A percentile compares a stretch with the other conserved stretches of the same genome.
These are phyloP conservation scores for Caenorhabditis japonica DNA, from an alignment of 2,888 invertebrate species.

Conservation along the genomic window DNA sequence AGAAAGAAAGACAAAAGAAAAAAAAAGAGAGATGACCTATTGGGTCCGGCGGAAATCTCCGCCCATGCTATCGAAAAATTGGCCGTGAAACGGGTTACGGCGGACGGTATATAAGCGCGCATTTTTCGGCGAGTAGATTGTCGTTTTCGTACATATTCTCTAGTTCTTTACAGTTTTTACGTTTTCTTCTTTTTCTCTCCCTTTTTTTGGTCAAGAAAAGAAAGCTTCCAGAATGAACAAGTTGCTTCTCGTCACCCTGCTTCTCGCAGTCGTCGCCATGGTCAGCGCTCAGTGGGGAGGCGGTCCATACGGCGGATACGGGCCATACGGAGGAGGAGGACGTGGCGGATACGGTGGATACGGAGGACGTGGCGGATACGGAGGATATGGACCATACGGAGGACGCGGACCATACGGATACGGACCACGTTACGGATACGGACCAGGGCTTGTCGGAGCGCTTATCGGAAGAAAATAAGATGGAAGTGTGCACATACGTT, in stretches of 20 bases:
- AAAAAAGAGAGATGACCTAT: slow-evolving; percentile 36
- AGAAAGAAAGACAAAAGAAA: not conserved
- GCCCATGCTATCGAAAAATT: slow-evolving; percentile 25
- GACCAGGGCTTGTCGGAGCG: slow-evolving; percentile 41
- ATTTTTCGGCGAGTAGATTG: slow-evolving; percentile 18
- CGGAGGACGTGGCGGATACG: slow-evolving; percentile 37
- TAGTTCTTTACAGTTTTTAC: slow-evolving; percentile 1
- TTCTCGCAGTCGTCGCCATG: slow-evolving; percentile 49
- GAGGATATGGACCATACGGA: slow-evolving; percentile 43
- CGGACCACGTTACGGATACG: slow-evolving; percentile 22
- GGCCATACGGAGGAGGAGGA: slow-evolving; percentile 28
- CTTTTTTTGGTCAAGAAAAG: not conserved
- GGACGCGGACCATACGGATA: slow-evolving; percentile 42
- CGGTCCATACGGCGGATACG: slow-evolving; percentile 39
- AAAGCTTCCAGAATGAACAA: too few relatives aligned
- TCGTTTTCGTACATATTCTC: slow-evolving; percentile 18
- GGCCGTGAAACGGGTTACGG: slow-evolving; percentile 36
- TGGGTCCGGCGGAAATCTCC: slow-evolving; percentile 31
- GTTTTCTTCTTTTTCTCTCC: not conserved
- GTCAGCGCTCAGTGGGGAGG: slow-evolving; percentile 51
- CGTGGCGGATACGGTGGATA: slow-evolving; percentile 32
- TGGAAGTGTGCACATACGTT: too few relatives aligned
- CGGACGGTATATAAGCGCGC: slow-evolving; percentile 31
- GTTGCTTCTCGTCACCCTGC: slow-evolving; percentile 29
- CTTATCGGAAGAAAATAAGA: slow-evolving; percentile 30